Base-by-base conservation (phyloP, 1,140 invertebrate genomes). In the Pseudomyrmex cubaensis region DNA sequence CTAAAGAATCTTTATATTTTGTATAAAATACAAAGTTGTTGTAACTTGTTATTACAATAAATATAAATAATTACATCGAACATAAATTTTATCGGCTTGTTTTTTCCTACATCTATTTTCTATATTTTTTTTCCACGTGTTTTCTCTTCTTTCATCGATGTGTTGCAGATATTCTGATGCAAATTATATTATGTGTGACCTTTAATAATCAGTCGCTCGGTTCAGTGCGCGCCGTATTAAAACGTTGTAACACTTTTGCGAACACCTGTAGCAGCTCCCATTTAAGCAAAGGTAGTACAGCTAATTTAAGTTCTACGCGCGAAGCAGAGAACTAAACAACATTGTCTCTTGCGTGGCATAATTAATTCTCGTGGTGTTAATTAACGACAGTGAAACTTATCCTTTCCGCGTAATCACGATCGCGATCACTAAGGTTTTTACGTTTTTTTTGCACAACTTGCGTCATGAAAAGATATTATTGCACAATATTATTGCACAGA, bases 361-460 rank as follows among this genome's bases (percentile, higher is more conserved):
- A 90, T 85, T 90, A 90, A 84, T 70, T 78, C 59, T 52, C 64
- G 59, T 9, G 52, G 57, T 78, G 87, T 87, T 87, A 90, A 88
- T 90, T 88, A 90, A 77, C 48, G 61, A 17, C 50, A 59, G 15
- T 35, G 57, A 17, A 25, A 66, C 48, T 82, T 25, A 46, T 70
- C 46, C n/a, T 67, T 46, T 13, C 50, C 25, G 56, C 44, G 17
- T 17, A 77, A 63, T 59, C 44, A 20, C 35, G 54, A 2, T 59
- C 35, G 70, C 48, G 35, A n/a, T n/a, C 48, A 15, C 8, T 70
- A 59, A 35, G 5, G 10, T 70, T 59, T 66, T 70, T 78, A 35
- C 12, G 35, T 48, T 46, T 69, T 54, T 25, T 80, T 72, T 50
- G 59, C 54, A 44, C 50, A 35, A 70, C 54, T 80, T 48, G 66